Evolutionary conservation across 2,113 vertebrate genomes (phyloP), one percentile per base, ranked within the genome.

Genomic region (Muntiacus reevesi): DNA sequence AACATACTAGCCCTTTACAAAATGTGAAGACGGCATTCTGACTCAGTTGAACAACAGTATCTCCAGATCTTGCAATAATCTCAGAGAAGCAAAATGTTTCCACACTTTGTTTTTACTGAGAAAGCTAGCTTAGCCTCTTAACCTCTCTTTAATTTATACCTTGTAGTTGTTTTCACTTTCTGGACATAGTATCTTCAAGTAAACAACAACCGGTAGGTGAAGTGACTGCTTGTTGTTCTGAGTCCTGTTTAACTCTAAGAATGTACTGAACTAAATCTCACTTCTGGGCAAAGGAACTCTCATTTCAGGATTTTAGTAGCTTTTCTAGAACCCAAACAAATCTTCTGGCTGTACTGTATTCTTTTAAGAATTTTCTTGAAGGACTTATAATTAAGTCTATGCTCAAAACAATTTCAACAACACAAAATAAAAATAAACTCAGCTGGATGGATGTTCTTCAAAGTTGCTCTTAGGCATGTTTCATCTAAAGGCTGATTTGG

Each of bases 211-310:
- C 62, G 13, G 84, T 60, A 89, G n/a, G 88, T 95, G 89, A 92
- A 93, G 83, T 52, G 13, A 21, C n/a, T 30, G 92, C 1, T 0
- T 62, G 87, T 86, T 95, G 96, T 25, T 90, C 45, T 67, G 55
- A 85, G 14, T 96, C 67, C 94, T 97, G 94, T 59, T 59, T 88
- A 84, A 47, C 9, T 82, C 16, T 28, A 92, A 83, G 67, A 92
- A 25, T 7, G 59, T 87, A 98, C 40, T 90, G 30, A 98, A 88
- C 59, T 92, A 96, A 98, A 87, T n/a, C 27, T 98, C 62, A 84
- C 52, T 94, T 97, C 95, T 87, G 92, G 88, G 12, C 64, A 60
- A 0, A 11, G 64, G 28, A 28, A 67, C 54, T 95, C 78, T 89
- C 40, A n/a, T 45, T 23, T 55, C 5, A 94, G 78, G 40, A 96